Evolutionary conservation across 2,113 vertebrate genomes (phyloP), one percentile per base, ranked within the genome.

Genomic region (Charadrius vociferus): DNA sequence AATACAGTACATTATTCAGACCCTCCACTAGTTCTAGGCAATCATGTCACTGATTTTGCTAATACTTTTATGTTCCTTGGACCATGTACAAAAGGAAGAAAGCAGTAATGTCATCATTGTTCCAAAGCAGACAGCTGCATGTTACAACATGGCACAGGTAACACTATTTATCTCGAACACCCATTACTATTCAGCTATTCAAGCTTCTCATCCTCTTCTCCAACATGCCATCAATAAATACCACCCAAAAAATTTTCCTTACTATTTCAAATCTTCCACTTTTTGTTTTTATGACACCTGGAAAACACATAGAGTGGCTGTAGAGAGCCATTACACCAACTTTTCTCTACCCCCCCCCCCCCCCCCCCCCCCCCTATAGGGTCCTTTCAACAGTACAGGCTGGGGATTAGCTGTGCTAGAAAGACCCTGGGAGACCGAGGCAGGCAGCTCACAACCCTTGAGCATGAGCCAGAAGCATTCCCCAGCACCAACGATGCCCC

Each of bases 361-460:
- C 13, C 22, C 2, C 19, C n/a, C n/a, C n/a, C n/a, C n/a, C n/a
- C n/a, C n/a, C n/a, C n/a, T 20, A 49, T 0, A 34, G 16, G 2
- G 12, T 56, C 14, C 16, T 86, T 61, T 20, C n/a, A 88, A 45
- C 22, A 47, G 3, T 3, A 50, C 14, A 20, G 29, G 19, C 14
- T 59, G 47, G 22, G 19, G 30, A 62, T 56, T 0, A 71, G 21
- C 7, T 59, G 47, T 36, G 43, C 24, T 50, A 37, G 67, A 52
- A 39, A 80, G 17, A 15, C 4, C 23, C 43, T 73, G 17, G 6
- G 29, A 83, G 21, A 4, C 7, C 10, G 1, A 1, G 30, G 24
- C 8, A 41, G 32, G 17, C 36, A 86, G 55, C 5, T 62, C 19
- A 55, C 18, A 29, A 15, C 14, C 3, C 49, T 23, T 50, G 49